Conservation (phyloP, 2,113 vertebrate species). For the Pitta sordida region DNA sequence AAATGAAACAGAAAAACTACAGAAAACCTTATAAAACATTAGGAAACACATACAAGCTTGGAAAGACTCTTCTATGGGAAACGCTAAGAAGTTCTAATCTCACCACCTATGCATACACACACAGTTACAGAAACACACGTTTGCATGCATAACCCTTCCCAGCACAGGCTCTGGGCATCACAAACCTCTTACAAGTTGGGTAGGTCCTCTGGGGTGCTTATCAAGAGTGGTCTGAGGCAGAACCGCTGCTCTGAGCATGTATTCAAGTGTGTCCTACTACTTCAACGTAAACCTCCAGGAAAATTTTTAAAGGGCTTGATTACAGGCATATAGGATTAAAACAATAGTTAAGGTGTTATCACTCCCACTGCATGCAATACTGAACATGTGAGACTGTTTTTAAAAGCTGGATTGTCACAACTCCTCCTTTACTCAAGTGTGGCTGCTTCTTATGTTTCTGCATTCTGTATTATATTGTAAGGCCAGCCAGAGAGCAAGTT, state of each 20-base stretch:
- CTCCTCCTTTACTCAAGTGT: not conserved
- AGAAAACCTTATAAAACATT: not conserved
- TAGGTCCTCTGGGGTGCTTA: not conserved
- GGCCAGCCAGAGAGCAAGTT: not conserved
- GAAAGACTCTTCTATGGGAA: not conserved
- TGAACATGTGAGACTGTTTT: not conserved
- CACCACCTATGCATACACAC: too few relatives aligned
- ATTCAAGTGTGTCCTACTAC: not conserved
- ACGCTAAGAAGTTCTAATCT: not conserved
- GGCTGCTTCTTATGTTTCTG: not conserved
- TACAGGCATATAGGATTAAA: not conserved
- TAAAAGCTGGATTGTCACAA: not conserved
- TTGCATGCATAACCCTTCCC: rapidly evolving
- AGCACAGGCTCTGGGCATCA: not conserved
- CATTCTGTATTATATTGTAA: not conserved
- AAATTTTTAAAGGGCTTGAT: not conserved
- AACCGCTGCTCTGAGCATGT: rapidly evolving
- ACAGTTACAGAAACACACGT: too few relatives aligned
- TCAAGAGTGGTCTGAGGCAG: too few relatives aligned
- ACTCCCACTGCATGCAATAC: not conserved
- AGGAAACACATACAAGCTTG: not conserved
- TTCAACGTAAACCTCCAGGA: not conserved
- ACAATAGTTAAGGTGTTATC: not conserved
- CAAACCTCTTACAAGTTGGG: rapidly evolving
- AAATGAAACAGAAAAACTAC: not conserved